phyloP scores from a whole-genome alignment of 2,113 vertebrate genomes.

The Clarias gariepinus region DNA sequence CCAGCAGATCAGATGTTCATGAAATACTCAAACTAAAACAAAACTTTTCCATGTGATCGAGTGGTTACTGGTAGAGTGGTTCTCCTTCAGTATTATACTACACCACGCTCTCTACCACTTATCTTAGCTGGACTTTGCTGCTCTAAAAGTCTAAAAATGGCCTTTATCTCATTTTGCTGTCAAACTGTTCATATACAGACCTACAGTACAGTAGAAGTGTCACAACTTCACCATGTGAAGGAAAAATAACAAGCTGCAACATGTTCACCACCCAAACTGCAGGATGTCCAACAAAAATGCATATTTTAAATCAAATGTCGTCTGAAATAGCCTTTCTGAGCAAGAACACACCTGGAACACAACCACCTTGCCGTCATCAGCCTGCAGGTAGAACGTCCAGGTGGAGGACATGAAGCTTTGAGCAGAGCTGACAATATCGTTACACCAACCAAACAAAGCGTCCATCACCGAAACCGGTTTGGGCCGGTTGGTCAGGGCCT shows the following conservation, averaged over 20 bases:
- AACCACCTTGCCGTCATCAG: constrained; percentile 90
- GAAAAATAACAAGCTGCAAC: not conserved
- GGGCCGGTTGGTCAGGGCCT: constrained; percentile 72
- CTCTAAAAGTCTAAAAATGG: too few relatives aligned
- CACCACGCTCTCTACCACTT: too few relatives aligned
- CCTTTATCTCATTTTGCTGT: not conserved
- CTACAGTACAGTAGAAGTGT: not conserved
- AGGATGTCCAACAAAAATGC: not conserved
- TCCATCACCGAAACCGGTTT: constrained; percentile 80
- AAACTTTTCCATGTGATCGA: too few relatives aligned
- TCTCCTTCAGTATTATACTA: too few relatives aligned
- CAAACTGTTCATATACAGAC: not conserved
- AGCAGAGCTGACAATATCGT: constrained; percentile 90
- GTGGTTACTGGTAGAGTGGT: too few relatives aligned
- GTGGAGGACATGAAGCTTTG: constrained; percentile 97
- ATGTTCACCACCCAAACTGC: not conserved
- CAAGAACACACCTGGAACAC: constrained; percentile 87
- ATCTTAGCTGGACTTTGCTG: too few relatives aligned
- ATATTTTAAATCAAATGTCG: not conserved
- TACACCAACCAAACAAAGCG: constrained; percentile 89
- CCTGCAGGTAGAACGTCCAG: constrained; percentile 98
- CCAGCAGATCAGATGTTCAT: too few relatives aligned
- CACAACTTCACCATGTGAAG: not conserved
- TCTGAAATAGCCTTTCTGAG: not conserved
- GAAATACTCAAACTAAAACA: too few relatives aligned